Base-by-base conservation (phyloP, 2,113 vertebrate species). In the Puma concolor region DNA sequence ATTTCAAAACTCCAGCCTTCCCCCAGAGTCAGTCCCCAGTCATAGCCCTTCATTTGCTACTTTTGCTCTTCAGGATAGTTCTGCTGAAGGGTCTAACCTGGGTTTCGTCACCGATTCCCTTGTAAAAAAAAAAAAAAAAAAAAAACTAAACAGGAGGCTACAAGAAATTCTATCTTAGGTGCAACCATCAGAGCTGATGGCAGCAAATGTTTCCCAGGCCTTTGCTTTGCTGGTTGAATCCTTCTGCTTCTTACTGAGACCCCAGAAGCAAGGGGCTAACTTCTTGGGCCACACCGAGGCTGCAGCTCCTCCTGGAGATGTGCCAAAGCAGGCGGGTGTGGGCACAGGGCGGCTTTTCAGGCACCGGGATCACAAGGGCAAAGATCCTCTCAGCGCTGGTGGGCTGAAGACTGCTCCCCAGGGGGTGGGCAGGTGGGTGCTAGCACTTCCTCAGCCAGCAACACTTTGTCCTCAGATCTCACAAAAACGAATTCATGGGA, bases 1-100 rank as follows among this genome's bases (percentile, higher is more conserved):
- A 97, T 14, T 8, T 98, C 97, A 98, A 95, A 82, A 85, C 88
- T 91, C 94, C 93, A 85, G 96, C 97, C 81, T 97, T 95, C 92
- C 98, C 71, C 0, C 76, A 85, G 84, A 92, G 86, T 96, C 96
- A 88, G 0, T 95, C 57, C 97, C 97, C 92, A 95, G 54, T 96
- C 96, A 94, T 95, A 15, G 6, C 97, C 97, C 97, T 16, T 91
- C 88, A 87, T 94, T 97, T 92, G 72, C 93, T 98, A 74, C 92
- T 94, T 98, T 98, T 1, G 44, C 98, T 98, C 87, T 97, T 97
- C 5, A 25, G 96, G 96, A 96, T 83, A 29, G 4, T 90, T 97
- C 92, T 90, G 81, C 94, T 1, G 4, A 96, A 97, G 94, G n/a
- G 33, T 93, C 94, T 87, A 27, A 72, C 85, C 77, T 60, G 83